Percentiles rank a stretch among this genome's conserved stretches.
phyloP scores from a whole-genome alignment of 2,888 invertebrate species.

The Hecatera dysodea region DNA sequence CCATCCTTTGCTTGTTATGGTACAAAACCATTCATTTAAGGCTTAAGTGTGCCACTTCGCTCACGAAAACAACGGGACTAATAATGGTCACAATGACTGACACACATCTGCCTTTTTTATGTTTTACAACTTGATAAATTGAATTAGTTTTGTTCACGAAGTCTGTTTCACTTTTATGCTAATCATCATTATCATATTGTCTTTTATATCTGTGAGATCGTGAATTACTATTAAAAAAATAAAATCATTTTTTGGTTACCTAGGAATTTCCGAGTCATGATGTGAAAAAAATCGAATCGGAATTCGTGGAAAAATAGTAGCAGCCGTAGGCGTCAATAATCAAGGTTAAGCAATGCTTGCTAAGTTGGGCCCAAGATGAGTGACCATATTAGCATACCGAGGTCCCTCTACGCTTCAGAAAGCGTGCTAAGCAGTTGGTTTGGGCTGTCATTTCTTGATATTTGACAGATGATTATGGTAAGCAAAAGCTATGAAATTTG shows the following conservation, averaged over 20 bases:
- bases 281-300: too few species aligned
- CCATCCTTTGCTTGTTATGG: slow-evolving; percentile 62
- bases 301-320: too few species aligned
- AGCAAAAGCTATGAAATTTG: too few species aligned
- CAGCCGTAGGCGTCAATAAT: too few species aligned
- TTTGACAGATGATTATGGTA: too few species aligned
- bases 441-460: too few species aligned
- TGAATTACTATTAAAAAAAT: not conserved
- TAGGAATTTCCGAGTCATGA: not conserved
- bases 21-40: slow-evolving; percentile 63
- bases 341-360: too few species aligned
- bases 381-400: too few species aligned
- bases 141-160: slow-evolving; percentile 47
- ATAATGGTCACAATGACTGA: slow-evolving; percentile 59
- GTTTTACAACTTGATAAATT: slow-evolving; percentile 52
- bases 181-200: not conserved
- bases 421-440: too few species aligned
- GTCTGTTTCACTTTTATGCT: slow-evolving; percentile 40
- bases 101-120: slow-evolving; percentile 60
- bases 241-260: too few species aligned
- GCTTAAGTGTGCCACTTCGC: slow-evolving; percentile 59
- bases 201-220: slow-evolving; percentile 10
- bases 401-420: too few species aligned
- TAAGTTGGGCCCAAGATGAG: too few species aligned
- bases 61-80: slow-evolving; percentile 65